Percentiles rank a stretch among this genome's conserved stretches.
Evolutionary conservation across 2,888 invertebrate genomes (phyloP).

Genomic region (Drosophila anceps): DNA sequence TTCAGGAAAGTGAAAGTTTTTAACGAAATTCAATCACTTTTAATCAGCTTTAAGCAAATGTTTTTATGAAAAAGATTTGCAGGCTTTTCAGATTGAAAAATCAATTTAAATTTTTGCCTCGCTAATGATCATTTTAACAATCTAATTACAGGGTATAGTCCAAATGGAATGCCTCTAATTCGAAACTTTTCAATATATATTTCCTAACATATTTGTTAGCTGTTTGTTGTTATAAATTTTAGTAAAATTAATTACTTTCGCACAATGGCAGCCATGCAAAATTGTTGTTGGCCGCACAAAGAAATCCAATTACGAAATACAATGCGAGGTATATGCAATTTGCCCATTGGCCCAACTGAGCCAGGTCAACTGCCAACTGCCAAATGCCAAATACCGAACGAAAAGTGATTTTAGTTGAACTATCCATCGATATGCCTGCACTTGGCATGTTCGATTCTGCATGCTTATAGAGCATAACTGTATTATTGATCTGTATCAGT

Average conservation of each 20-base stretch:
- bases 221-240: slow-evolving; percentile 27
- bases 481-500: slow-evolving; percentile 48
- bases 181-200: slow-evolving; percentile 18
- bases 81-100: not conserved
- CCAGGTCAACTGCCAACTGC: slow-evolving; percentile 36
- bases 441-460: slow-evolving; percentile 24
- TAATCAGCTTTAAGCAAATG: not conserved
- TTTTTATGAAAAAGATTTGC: not conserved
- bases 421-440: slow-evolving; percentile 18
- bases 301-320: slow-evolving; percentile 50
- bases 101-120: not conserved
- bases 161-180: no score
- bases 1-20: not conserved
- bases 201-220: slow-evolving; percentile 15
- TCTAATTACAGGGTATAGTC: not conserved
- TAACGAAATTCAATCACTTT: not conserved
- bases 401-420: slow-evolving; percentile 46
- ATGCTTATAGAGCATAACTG: slow-evolving; percentile 1
- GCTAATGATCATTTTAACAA: not conserved
- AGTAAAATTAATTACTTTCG: slow-evolving; percentile 42
- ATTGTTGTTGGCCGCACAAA: slow-evolving; percentile 29
- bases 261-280: slow-evolving; percentile 27
- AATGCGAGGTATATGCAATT: slow-evolving; percentile 23
- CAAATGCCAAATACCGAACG: slow-evolving; percentile 17
- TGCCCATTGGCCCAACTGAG: slow-evolving; percentile 18